Base-by-base conservation (phyloP, 2,113 vertebrate species). In the Actinemys pallida region DNA sequence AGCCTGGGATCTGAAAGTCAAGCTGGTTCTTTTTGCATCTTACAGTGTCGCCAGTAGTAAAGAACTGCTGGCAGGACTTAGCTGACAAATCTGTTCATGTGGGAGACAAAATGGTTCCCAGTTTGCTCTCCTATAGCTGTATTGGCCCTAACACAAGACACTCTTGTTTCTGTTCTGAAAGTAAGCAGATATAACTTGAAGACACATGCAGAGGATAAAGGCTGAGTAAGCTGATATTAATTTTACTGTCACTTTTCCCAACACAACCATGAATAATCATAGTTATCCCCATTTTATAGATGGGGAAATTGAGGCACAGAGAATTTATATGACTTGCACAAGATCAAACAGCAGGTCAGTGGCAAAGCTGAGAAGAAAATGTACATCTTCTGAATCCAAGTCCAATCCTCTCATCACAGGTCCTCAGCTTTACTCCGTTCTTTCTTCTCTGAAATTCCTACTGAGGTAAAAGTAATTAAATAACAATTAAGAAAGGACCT, bases 21-120 rank as follows among this genome's bases (percentile, higher is more conserved):
- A 87, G 25, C 10, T 0, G 27, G 11, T 27, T 39, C n/a, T 50
- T 6, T 84, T 16, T 79, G 24, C 27, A 31, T 87, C 47, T 29
- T 20, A 62, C 49, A 82, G 3, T 6, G 27, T 39, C 78, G 76
- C n/a, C 81, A 13, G 7, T 25, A 80, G 82, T 4, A 35, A 0
- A 1, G 52, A 83, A 6, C 62, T 81, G 25, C 49, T 52, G 24
- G 42, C 42, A 20, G 62, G 83, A 19, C 90, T 84, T 59, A 65
- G 53, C 39, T 72, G 85, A 8, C 45, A 47, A 16, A 0, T 49
- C 13, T 22, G 59, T 1, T 84, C n/a, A 53, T 84, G 45, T 0
- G 0, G 62, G 81, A 80, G 29, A 52, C 8, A 0, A 0, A 27
- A 72, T 35, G 4, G 0, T 1, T 1, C 5, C 25, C 85, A 1